These are phyloP conservation scores for Clarias fuscus DNA, from an alignment of 2,797 vertebrate genomes.

Conservation along the genomic window DNA sequence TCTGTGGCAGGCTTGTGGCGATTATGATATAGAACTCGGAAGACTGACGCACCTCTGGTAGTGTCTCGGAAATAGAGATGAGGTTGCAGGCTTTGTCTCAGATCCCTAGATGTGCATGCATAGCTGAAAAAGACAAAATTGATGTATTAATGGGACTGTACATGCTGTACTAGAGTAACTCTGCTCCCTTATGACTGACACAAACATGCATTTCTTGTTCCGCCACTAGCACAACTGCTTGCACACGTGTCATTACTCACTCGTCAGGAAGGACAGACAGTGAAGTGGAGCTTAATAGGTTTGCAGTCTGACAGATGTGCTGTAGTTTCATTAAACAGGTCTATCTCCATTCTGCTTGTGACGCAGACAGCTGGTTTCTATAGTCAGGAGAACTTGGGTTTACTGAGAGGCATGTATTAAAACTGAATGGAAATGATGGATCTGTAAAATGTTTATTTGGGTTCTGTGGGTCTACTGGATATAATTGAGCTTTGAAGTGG, in stretches of 20 bases:
- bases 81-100: neutral
- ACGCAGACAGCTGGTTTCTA: neutral
- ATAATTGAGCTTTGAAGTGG: neutral
- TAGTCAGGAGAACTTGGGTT: neutral
- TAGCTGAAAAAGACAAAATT: no score
- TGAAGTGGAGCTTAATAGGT: neutral
- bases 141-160: neutral
- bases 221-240: neutral
- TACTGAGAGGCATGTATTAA: neutral
- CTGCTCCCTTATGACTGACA: neutral
- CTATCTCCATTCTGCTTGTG: neutral
- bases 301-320: neutral
- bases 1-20: neutral
- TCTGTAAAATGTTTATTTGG: neutral
- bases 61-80: neutral
- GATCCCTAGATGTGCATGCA: neutral
- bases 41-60: neutral
- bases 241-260: neutral
- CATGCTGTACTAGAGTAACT: neutral
- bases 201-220: conserved; percentile 18
- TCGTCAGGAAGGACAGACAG: neutral
- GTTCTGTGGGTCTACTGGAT: neutral
- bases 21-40: neutral
- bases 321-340: neutral
- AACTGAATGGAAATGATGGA: neutral